Evolutionary conservation across 2,113 vertebrate genomes (phyloP).

Genomic region (Pedionomus torquatus): DNA sequence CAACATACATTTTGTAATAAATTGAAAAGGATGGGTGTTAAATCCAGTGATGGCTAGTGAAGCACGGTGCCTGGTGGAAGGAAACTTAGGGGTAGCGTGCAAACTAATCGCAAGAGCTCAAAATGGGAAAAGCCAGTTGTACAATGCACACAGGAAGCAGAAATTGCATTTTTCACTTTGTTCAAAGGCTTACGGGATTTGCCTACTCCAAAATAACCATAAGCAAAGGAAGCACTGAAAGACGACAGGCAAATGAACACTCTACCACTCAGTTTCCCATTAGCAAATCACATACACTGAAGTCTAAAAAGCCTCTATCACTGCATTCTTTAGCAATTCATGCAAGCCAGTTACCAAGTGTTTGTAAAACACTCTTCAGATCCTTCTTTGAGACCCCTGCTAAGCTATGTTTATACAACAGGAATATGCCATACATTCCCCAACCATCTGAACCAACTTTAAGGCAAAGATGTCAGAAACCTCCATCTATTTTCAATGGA

Average conservation of each 20-base stretch:
- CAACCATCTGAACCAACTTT: neutral
- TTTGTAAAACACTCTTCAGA: neutral
- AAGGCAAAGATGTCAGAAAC: neutral
- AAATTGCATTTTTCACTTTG: neutral
- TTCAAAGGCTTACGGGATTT: neutral
- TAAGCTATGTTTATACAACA: neutral
- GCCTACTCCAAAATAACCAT: neutral
- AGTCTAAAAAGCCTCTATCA: neutral
- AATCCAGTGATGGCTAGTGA: neutral
- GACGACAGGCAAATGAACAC: neutral
- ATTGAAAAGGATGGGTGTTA: fast-evolving
- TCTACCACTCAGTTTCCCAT: neutral
- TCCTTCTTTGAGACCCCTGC: neutral
- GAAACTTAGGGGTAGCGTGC: neutral
- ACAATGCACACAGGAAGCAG: fast-evolving
- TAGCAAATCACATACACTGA: neutral
- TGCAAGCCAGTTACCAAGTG: neutral
- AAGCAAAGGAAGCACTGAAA: neutral
- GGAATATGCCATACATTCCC: neutral
- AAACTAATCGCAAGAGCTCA: neutral
- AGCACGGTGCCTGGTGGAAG: neutral
- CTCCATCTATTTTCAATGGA: neutral
- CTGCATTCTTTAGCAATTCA: neutral
- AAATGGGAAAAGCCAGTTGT: neutral
- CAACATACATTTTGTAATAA: neutral